phyloP scores from a whole-genome alignment of 2,113 vertebrate genomes.

The Pontoporia blainvillei region DNA sequence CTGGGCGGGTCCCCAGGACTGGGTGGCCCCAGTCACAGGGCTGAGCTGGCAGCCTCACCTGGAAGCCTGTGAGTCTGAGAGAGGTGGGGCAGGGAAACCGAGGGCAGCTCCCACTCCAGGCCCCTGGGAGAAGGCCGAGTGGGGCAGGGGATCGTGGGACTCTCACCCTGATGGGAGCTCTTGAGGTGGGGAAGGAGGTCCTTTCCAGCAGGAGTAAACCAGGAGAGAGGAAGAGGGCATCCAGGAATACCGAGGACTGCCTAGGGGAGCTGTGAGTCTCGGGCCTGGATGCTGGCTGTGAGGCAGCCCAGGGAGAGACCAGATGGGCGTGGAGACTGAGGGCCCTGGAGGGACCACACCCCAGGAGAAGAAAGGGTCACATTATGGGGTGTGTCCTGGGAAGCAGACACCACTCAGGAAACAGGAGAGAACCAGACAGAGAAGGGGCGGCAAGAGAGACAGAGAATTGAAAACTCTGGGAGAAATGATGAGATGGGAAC shows the following conservation, averaged over 20 bases:
- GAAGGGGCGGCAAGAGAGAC: not conserved
- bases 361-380: not conserved
- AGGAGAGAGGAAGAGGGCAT: not conserved
- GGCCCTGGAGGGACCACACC: not conserved
- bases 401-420: not conserved
- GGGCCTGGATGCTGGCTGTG: not conserved
- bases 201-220: not conserved
- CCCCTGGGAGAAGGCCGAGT: not conserved
- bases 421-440: not conserved
- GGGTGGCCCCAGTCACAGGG: not conserved
- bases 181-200: not conserved
- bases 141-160: not conserved
- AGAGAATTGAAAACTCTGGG: not conserved
- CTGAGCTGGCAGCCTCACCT: not conserved
- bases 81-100: not conserved
- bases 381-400: not conserved
- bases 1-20: too few species aligned
- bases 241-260: fast-evolving
- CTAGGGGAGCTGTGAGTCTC: not conserved
- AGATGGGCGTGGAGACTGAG: not conserved
- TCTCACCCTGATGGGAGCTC: not conserved
- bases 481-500: not conserved
- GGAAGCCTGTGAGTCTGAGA: not conserved
- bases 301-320: not conserved
- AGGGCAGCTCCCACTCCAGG: not conserved